These are phyloP conservation scores for Mimachlamys varia DNA, from an alignment of 2,888 invertebrate genomes.

Conservation along the genomic window DNA sequence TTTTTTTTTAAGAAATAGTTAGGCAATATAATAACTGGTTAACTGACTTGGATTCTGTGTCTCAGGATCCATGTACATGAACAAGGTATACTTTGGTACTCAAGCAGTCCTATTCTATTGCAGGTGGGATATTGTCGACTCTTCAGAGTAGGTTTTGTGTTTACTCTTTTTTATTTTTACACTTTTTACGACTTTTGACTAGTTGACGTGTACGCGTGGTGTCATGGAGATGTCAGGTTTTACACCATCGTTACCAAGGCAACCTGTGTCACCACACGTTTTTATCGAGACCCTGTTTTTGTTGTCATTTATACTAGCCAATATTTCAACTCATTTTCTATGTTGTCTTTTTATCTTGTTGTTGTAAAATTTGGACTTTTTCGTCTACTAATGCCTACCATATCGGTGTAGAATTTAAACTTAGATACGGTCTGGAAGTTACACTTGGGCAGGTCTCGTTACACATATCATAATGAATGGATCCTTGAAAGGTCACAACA, in stretches of 20 bases:
- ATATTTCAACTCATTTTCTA: neutral
- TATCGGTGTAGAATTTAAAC: no score
- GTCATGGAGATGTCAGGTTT: neutral
- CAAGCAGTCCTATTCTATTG: neutral
- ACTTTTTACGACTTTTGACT: conserved; percentile 16
- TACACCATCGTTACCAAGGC: neutral
- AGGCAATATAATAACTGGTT: no score
- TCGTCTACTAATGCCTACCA: neutral
- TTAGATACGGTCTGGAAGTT: no score
- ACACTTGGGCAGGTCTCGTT: no score
- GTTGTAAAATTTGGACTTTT: neutral
- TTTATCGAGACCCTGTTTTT: neutral
- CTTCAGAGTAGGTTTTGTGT: conserved; percentile 7
- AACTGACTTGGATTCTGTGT: no score
- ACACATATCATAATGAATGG: neutral
- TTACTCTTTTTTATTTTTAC: neutral
- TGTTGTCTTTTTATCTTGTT: conserved; percentile 34
- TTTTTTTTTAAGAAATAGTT: no score
- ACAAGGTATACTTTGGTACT: no score
- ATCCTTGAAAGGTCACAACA: neutral
- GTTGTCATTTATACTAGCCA: conserved; percentile 15
- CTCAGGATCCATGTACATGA: no score
- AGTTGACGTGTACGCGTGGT: conserved; percentile 5
- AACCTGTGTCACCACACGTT: neutral
- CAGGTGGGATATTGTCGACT: neutral